A percentile compares a stretch with the other conserved stretches of the same genome.
Conservation (phyloP, 1,140 invertebrate species). For the Drosophila suzukii region DNA sequence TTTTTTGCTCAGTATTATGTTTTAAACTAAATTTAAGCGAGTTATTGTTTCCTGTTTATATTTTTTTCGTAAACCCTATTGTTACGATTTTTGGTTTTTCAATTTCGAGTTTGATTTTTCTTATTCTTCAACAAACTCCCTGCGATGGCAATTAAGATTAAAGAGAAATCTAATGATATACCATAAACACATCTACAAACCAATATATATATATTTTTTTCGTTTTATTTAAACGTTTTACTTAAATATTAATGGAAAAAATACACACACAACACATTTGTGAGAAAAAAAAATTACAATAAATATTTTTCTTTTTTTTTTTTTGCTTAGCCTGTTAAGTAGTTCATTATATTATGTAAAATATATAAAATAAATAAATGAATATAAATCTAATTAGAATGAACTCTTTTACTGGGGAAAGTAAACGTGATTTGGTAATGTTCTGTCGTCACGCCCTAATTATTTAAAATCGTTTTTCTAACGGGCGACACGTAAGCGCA, state of each 20-base stretch:
- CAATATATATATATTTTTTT: constrained; percentile 54
- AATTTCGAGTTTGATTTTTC: constrained; percentile 37
- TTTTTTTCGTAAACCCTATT: constrained; percentile 42
- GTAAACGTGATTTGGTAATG: constrained; percentile 3
- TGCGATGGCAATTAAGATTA: constrained; percentile 35
- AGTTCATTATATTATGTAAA: constrained; percentile 83
- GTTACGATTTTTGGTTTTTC: constrained; percentile 40
- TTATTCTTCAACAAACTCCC: constrained; percentile 30
- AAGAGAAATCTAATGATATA: constrained; percentile 19
- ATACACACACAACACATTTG: constrained; percentile 39
- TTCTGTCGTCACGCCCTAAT: constrained; percentile 13
- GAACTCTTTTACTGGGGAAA: background rate
- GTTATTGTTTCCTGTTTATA: constrained; percentile 80
- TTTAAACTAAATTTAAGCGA: constrained; percentile 83
- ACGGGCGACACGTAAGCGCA: constrained; percentile 8
- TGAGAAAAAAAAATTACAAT: constrained; percentile 55
- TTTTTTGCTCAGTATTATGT: constrained; percentile 84
- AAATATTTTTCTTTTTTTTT: constrained; percentile 62
- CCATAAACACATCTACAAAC: constrained; percentile 34
- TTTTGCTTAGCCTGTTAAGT: constrained; percentile 72
- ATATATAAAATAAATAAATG: constrained; percentile 80
- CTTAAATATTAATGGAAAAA: constrained; percentile 54
- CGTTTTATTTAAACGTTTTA: constrained; percentile 70
- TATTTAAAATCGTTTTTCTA: constrained; percentile 5
- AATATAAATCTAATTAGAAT: constrained; percentile 66